Evolutionary conservation across 2,113 vertebrate genomes (phyloP).

Genomic region (Patagioenas fasciata): DNA sequence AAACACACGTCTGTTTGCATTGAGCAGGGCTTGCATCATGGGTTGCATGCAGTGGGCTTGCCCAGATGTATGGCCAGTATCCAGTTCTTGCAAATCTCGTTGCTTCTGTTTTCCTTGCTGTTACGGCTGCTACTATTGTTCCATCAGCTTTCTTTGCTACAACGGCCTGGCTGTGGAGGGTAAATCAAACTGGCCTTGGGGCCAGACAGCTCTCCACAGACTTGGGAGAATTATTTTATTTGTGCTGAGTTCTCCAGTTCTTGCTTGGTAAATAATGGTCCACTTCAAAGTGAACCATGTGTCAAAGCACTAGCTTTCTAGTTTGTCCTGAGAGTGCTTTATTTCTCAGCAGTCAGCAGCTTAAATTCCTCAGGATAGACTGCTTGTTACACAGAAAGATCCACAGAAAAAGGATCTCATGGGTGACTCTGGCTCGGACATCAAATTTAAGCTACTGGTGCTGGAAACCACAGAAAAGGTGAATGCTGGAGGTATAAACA

Average conservation of each 20-base stretch:
- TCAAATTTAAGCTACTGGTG: background rate
- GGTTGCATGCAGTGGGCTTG: background rate
- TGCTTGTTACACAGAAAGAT: background rate
- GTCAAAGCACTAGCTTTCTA: background rate
- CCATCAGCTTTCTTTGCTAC: background rate
- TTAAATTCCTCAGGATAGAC: background rate
- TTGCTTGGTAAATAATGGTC: background rate
- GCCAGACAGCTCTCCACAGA: background rate
- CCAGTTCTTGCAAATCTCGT: slow-evolving; percentile 8
- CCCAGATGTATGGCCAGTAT: slow-evolving; percentile 29
- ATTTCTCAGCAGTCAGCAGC: background rate
- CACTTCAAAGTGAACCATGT: background rate
- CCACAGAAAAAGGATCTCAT: background rate
- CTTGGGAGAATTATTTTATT: slow-evolving; percentile 1
- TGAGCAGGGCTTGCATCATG: background rate
- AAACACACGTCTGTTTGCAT: background rate
- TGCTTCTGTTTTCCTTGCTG: slow-evolving; percentile 42
- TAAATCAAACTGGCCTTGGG: background rate
- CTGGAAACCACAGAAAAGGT: background rate
- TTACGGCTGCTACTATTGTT: background rate
- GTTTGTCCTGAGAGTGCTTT: background rate
- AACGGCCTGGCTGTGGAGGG: background rate
- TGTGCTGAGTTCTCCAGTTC: background rate
- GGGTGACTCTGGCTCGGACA: background rate
- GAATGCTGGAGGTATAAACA: background rate